A percentile compares a stretch with the other conserved stretches of the same genome.
These are phyloP conservation scores for Aquatica leii DNA, from an alignment of 2,888 invertebrate genomes.

Conservation along the genomic window DNA sequence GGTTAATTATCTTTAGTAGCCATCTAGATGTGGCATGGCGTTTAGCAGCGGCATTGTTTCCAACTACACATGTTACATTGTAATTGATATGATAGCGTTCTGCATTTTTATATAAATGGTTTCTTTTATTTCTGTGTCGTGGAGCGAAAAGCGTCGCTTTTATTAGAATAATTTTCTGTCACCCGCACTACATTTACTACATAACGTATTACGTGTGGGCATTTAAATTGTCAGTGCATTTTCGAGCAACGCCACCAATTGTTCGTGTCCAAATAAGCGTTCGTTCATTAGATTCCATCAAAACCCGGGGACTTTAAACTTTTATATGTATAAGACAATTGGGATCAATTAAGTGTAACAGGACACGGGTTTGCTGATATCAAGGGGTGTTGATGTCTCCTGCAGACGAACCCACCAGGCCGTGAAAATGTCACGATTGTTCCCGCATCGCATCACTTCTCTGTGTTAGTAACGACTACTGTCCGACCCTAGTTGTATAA, in stretches of 20 bases:
- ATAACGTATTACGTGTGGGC: conserved; percentile 27
- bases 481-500: conserved; percentile 19
- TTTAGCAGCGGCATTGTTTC: conserved; percentile 30
- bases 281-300: too few relatives aligned
- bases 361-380: conserved; percentile 32
- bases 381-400: conserved; percentile 45
- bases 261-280: conserved; percentile 14
- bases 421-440: conserved; percentile 47
- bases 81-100: conserved; percentile 36
- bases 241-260: conserved; percentile 16
- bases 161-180: conserved; percentile 38
- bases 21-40: conserved; percentile 33
- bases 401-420: conserved; percentile 44
- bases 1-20: conserved; percentile 29
- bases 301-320: too few relatives aligned
- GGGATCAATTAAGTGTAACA: conserved; percentile 33
- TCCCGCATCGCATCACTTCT: conserved; percentile 41
- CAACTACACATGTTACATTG: conserved; percentile 32
- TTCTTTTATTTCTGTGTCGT: conserved; percentile 32
- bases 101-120: conserved; percentile 31
- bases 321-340: conserved; percentile 8
- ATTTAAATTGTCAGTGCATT: conserved; percentile 29
- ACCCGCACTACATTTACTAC: conserved; percentile 34
- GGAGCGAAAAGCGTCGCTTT: conserved; percentile 32
- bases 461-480: conserved; percentile 32